phyloP scores from a whole-genome alignment of 1,140 invertebrate genomes.

The Prorops nasuta region DNA sequence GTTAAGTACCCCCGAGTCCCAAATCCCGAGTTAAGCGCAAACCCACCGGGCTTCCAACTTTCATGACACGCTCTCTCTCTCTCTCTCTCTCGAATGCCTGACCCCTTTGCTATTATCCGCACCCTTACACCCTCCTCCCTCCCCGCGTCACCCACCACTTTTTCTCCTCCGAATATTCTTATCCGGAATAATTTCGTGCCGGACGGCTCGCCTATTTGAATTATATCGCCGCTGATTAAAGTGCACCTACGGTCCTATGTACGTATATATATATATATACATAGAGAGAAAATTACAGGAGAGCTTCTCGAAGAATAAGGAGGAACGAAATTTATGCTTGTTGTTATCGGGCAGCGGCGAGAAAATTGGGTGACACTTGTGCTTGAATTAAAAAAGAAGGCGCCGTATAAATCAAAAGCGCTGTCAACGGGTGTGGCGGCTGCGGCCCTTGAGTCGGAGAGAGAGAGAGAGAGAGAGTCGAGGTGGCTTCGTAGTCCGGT shows the following conservation, averaged over 20 bases:
- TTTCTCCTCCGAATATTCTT: no score
- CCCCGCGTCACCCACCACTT: neutral
- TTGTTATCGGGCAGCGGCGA: no score
- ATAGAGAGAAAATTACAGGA: no score
- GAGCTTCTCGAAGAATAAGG: no score
- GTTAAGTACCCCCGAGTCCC: slow-evolving; percentile 47
- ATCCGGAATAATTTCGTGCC: no score
- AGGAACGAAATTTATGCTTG: no score
- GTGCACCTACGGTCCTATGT: no score
- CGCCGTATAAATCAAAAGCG: slow-evolving; percentile 49
- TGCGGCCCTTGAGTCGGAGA: slow-evolving; percentile 14
- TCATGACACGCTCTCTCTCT: slow-evolving; percentile 14
- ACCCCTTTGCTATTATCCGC: no score
- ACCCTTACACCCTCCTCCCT: neutral
- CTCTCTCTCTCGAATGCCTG: slow-evolving; percentile 11
- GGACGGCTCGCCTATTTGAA: slow-evolving; percentile 3
- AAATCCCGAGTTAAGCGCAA: slow-evolving; percentile 45
- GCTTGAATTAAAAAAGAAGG: slow-evolving; percentile 45
- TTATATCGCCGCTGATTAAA: no score
- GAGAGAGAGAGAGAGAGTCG: neutral
- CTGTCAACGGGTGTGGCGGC: slow-evolving; percentile 37
- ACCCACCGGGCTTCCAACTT: slow-evolving; percentile 18
- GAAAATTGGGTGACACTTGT: slow-evolving; percentile 39
- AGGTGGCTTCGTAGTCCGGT: neutral
- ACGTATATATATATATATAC: no score